Evolutionary conservation across 2,797 vertebrate genomes (phyloP).

Genomic region (Neopelma chrysocephalum): DNA sequence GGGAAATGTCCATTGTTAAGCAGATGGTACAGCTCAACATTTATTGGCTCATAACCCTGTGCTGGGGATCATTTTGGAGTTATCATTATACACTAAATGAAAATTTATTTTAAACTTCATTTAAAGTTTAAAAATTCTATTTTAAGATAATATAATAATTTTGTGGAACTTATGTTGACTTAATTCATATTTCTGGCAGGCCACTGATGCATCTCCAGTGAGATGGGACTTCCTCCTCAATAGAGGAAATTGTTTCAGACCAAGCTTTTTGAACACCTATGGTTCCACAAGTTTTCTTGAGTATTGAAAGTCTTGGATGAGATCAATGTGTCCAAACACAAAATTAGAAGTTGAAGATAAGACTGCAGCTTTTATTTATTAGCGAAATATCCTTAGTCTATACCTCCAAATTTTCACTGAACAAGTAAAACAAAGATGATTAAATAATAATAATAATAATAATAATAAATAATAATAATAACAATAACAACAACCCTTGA

Average conservation of each 20-base stretch:
- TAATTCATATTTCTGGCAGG: rapidly evolving
- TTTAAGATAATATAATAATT: not conserved
- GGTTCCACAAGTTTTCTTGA: not conserved
- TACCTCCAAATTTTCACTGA: not conserved
- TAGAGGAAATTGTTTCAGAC: not conserved
- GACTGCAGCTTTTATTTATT: not conserved
- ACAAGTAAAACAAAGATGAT: not conserved
- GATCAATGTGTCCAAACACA: not conserved
- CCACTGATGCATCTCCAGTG: not conserved
- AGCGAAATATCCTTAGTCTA: not conserved
- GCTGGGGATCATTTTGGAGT: not conserved
- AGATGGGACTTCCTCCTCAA: not conserved
- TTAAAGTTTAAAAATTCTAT: not conserved
- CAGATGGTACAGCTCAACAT: not conserved
- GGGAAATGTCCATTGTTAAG: not conserved
- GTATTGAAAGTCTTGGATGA: not conserved
- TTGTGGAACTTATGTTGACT: not conserved
- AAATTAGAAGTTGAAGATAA: not conserved
- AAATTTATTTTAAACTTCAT: not conserved
- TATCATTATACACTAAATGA: not conserved
- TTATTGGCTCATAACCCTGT: rapidly evolving
- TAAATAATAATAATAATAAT: not conserved
- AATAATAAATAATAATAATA: no score
- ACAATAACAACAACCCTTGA: not conserved
- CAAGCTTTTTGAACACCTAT: not conserved